Evolutionary conservation across 2,113 vertebrate species (phyloP).

Genomic region (Progne subis): DNA sequence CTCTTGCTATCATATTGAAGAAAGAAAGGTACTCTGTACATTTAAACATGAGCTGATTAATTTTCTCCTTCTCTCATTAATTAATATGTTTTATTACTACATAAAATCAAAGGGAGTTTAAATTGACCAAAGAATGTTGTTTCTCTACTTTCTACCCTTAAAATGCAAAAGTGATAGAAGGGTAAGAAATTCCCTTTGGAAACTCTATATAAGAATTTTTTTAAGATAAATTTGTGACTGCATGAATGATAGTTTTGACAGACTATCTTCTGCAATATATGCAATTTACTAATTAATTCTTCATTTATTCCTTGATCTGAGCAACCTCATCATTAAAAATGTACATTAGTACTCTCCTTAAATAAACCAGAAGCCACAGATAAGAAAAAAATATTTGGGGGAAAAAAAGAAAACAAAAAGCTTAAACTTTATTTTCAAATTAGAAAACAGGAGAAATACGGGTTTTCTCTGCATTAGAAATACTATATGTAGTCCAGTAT

Average conservation of each 20-base stretch:
- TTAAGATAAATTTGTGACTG: not conserved
- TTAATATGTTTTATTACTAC: not conserved
- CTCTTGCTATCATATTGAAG: not conserved
- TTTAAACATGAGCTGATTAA: not conserved
- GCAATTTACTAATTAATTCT: not conserved
- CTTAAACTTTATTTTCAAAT: not conserved
- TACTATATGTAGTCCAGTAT: not conserved
- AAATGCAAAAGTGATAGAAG: not conserved
- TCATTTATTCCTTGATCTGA: not conserved
- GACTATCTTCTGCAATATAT: not conserved
- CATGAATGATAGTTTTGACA: not conserved
- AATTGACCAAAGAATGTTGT: not conserved
- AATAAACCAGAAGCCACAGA: not conserved
- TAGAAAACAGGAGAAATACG: not conserved
- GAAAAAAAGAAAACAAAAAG: accelerated
- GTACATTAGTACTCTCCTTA: not conserved
- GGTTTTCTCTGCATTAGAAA: not conserved
- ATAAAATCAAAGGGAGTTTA: not conserved
- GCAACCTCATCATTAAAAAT: not conserved
- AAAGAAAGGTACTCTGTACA: not conserved
- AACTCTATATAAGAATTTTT: not conserved
- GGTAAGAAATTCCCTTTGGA: not conserved
- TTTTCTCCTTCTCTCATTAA: not conserved
- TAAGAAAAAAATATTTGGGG: not conserved
- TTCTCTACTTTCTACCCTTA: not conserved